Evolutionary conservation across 2,113 vertebrate genomes (phyloP).

Genomic region (Actenoides lindsayi): DNA sequence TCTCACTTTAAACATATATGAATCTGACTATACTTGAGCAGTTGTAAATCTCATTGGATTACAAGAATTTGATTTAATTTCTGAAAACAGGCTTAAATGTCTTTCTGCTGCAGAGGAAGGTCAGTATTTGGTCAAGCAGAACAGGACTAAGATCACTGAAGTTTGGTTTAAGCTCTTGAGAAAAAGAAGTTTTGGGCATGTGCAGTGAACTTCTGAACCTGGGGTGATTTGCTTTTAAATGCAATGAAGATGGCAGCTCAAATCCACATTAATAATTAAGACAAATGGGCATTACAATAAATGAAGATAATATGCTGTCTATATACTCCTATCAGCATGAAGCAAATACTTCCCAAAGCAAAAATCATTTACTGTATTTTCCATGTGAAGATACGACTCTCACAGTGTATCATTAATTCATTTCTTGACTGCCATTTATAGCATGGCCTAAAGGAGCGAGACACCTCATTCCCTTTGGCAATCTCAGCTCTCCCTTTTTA

Average conservation of each 20-base stretch:
- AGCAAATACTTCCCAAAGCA: constrained; percentile 45
- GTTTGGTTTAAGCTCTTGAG: constrained; percentile 51
- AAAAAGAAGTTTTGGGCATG: constrained; percentile 46
- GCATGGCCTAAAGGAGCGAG: neutral
- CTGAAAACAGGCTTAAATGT: constrained; percentile 58
- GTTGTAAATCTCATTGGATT: constrained; percentile 53
- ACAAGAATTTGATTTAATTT: constrained; percentile 70
- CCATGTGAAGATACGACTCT: neutral
- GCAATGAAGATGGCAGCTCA: constrained; percentile 19
- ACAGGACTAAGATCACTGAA: constrained; percentile 48
- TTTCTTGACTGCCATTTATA: neutral
- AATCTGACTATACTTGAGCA: constrained; percentile 21
- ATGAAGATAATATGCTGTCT: constrained; percentile 67
- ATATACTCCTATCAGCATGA: constrained; percentile 63
- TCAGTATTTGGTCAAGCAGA: constrained; percentile 72
- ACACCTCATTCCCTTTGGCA: constrained; percentile 9
- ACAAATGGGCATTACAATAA: constrained; percentile 75
- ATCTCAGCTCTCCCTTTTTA: neutral
- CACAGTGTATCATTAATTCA: neutral
- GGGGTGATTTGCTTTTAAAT: constrained; percentile 25
- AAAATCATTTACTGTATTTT: constrained; percentile 20
- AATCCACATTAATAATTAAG: constrained; percentile 73
- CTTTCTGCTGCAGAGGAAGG: constrained; percentile 55
- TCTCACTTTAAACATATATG: constrained; percentile 39
- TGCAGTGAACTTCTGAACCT: constrained; percentile 78